Base-by-base conservation (phyloP, 2,888 invertebrate species). In the Anagyrus pseudococci region DNA sequence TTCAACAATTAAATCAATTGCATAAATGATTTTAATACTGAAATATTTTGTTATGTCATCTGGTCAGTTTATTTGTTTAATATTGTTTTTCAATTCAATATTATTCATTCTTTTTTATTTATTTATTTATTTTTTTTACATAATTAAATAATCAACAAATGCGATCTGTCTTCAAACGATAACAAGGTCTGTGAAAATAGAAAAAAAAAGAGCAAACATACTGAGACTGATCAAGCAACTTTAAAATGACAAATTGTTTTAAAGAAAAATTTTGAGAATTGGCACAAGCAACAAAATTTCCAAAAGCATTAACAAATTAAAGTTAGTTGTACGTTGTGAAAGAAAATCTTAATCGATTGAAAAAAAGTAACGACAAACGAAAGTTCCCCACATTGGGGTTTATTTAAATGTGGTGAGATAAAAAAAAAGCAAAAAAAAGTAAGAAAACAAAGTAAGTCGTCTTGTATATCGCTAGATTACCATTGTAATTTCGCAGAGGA, bases 381-480 rank as follows among this genome's bases (percentile, higher is more conserved):
- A 55, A 48, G 19, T 62, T 66, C 57, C 66, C 62, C 62, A 66
- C 48, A 66, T 66, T 66, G 66, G 62, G 66, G 59, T 56, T 20
- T 48, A 62, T 59, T 59, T 58, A 53, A 23, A 54, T 44, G 48
- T 54, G 62, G 43, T 60, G 48, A 46, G n/a, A n/a, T n/a, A n/a
- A n/a, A n/a, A n/a, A n/a, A n/a, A n/a, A n/a, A n/a, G n/a, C n/a
- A n/a, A n/a, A n/a, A n/a, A n/a, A n/a, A n/a, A n/a, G n/a, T n/a
- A n/a, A n/a, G n/a, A 41, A 22, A 50, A 10, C n/a, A 17, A 20
- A 13, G 6, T 10, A n/a, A 40, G 8, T 37, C 33, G 13, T 37
- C 44, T 54, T 58, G 49, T 53, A 47, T 49, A 63, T 54, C 44
- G 43, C 22, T 48, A 53, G 37, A 29, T 47, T 40, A 26, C 25